Percentiles rank a stretch among this genome's conserved stretches.
phyloP scores from a whole-genome alignment of 1,140 invertebrate genomes.

The Polyergus mexicanus region DNA sequence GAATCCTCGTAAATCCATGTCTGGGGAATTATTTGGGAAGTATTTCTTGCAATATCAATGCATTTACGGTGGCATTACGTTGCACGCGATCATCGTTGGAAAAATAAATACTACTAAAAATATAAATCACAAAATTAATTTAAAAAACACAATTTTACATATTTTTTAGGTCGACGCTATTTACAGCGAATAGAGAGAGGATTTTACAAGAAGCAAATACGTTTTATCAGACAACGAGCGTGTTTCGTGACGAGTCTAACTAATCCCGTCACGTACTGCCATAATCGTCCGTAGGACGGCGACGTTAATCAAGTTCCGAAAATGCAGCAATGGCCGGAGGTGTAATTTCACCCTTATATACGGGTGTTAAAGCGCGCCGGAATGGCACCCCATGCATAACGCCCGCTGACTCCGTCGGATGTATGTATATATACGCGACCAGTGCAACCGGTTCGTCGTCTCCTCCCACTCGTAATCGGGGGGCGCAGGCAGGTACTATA shows the following conservation, averaged over 20 bases:
- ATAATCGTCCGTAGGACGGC: conserved; percentile 73
- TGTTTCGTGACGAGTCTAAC: conserved; percentile 63
- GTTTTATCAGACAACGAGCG: conserved; percentile 43
- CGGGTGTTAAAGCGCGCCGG: conserved; percentile 78
- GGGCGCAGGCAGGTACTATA: conserved; percentile 68
- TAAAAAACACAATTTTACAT: background rate
- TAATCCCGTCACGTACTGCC: conserved; percentile 71
- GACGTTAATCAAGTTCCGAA: conserved; percentile 80
- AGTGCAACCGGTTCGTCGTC: conserved; percentile 53
- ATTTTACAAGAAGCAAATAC: background rate
- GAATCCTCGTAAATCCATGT: background rate
- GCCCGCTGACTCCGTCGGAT: conserved; percentile 53
- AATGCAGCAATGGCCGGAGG: conserved; percentile 77
- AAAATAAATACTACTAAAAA: background rate
- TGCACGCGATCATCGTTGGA: background rate
- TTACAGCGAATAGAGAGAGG: background rate
- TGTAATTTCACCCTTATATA: conserved; percentile 78
- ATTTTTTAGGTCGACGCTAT: background rate
- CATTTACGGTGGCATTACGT: background rate
- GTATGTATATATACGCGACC: conserved; percentile 35
- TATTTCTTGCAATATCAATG: background rate
- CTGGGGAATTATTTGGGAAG: conserved; percentile 8
- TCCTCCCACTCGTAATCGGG: conserved; percentile 71
- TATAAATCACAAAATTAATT: no score
- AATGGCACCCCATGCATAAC: conserved; percentile 80